Conservation (phyloP, 2,113 vertebrate genomes). For the Melanostigma gelatinosum region DNA sequence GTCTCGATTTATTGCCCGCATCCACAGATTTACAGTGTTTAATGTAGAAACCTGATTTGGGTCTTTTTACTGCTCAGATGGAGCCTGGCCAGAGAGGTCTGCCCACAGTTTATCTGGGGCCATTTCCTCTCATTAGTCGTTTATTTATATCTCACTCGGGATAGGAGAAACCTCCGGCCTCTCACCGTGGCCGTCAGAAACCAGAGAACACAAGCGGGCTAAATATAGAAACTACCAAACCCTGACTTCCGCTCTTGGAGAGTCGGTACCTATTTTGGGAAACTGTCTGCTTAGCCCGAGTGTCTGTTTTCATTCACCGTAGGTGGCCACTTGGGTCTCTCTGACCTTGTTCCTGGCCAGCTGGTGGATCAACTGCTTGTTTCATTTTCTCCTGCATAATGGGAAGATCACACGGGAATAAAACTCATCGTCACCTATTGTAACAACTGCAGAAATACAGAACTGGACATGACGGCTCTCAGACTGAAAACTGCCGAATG, state of each 20-base stretch:
- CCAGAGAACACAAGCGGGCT: slow-evolving; percentile 40
- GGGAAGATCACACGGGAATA: slow-evolving; percentile 28
- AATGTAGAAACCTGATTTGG: background rate
- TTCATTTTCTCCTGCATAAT: slow-evolving; percentile 31
- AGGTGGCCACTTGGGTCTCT: slow-evolving; percentile 47
- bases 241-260: slow-evolving; percentile 60
- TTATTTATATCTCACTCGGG: slow-evolving; percentile 49
- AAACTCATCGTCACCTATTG: slow-evolving; percentile 35
- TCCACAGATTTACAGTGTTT: background rate
- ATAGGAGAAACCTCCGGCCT: slow-evolving; percentile 38
- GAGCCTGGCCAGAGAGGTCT: background rate
- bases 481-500: slow-evolving; percentile 11
- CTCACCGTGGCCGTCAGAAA: slow-evolving; percentile 39
- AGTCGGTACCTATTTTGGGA: slow-evolving; percentile 65
- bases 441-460: slow-evolving; percentile 18
- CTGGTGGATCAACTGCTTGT: slow-evolving; percentile 36
- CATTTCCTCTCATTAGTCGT: slow-evolving; percentile 58
- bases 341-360: slow-evolving; percentile 62
- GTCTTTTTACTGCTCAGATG: background rate
- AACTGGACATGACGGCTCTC: slow-evolving; percentile 24
- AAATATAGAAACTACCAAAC: slow-evolving; percentile 68
- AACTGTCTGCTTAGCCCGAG: slow-evolving; percentile 29
- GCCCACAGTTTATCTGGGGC: slow-evolving; percentile 18
- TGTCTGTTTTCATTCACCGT: slow-evolving; percentile 47
- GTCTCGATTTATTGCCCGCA: background rate